phyloP scores from a whole-genome alignment of 2,113 vertebrate genomes.

The Thamnophis sirtalis region DNA sequence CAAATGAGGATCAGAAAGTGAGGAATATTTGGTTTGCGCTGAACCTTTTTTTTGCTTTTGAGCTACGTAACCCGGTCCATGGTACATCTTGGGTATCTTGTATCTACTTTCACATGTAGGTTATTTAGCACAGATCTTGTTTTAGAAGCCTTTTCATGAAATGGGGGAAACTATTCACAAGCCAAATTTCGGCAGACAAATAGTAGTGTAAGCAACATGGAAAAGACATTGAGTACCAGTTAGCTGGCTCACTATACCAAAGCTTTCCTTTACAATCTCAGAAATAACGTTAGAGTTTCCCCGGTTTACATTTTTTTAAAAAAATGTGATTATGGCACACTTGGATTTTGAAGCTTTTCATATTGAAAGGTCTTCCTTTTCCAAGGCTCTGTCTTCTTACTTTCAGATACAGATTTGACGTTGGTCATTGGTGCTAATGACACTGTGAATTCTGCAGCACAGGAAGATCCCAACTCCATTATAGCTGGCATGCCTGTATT shows the following conservation, averaged over 20 bases:
- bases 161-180: not conserved
- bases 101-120: not conserved
- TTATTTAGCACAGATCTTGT: not conserved
- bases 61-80: not conserved
- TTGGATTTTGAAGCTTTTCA: constrained; percentile 1
- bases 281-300: not conserved
- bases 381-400: constrained; percentile 46
- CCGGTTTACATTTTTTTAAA: not conserved
- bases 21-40: not conserved
- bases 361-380: constrained; percentile 43
- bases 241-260: not conserved
- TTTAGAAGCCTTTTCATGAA: not conserved
- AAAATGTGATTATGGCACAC: not conserved
- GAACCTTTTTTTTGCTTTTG: not conserved
- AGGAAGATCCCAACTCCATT: constrained; percentile 51
- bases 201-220: not conserved
- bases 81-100: not conserved
- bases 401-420: constrained; percentile 56
- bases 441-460: constrained; percentile 50
- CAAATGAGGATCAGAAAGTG: not conserved
- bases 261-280: not conserved
- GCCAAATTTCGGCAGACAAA: not conserved
- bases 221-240: not conserved
- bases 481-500: constrained; percentile 26
- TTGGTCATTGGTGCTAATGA: constrained; percentile 47